Base-by-base conservation (phyloP, 2,113 vertebrate species). In the Aspidoscelis tigris region DNA sequence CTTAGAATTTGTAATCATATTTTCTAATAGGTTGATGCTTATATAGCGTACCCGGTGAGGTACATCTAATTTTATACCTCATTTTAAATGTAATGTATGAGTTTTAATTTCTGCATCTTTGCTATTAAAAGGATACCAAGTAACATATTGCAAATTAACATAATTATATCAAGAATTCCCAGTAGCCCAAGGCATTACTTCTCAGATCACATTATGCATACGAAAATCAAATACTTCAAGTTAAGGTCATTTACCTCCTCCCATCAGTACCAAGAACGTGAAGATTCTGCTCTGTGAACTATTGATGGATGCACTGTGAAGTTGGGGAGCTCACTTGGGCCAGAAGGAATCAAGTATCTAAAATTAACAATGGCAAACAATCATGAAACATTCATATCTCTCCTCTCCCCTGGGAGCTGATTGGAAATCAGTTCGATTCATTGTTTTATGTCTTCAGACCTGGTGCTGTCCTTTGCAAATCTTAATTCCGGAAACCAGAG, bases 71-170 rank as follows among this genome's bases (percentile, higher is more conserved):
- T 88, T 88, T 72, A 77, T 50, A 78, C 6, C 76, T 84, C 61
- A 86, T 44, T 89, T 90, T 87, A 81, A 93, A 90, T 89, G 61
- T 81, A 91, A 86, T 85, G 18, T 86, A 79, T 69, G 81, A 88
- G 86, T 73, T 87, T 92, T 89, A 76, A 83, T 86, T 84, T 90
- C 89, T 89, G 39, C 33, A 88, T 89, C 75, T 80, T n/a, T 89
- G 78, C 7, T 77, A 90, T 74, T 83, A 81, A 80, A 81, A 91
- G 61, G 93, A 81, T 64, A 89, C n/a, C 87, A 33, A 74, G 73
- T 82, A 93, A 86, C 86, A 91, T 92, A 94, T 85, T 94, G 88
- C 43, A 92, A 92, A 93, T 93, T 94, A 94, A 68, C 87, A 92
- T 93, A 92, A 93, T 93, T 85, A 88, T 92, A 89, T 93, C 86